These are phyloP conservation scores for Dermatemys mawii DNA, from an alignment of 2,113 vertebrate genomes.

Conservation along the genomic window DNA sequence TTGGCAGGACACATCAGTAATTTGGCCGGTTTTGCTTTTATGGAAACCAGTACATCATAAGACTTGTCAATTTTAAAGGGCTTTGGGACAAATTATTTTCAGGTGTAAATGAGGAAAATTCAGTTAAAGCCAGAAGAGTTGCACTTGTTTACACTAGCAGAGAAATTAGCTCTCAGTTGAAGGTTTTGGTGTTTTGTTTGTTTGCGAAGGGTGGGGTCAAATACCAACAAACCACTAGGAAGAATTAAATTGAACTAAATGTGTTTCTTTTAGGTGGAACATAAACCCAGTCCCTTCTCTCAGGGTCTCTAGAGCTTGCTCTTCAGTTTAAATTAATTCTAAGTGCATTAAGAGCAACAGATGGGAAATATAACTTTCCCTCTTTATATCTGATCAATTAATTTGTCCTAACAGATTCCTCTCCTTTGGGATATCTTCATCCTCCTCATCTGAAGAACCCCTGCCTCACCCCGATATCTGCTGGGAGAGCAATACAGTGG, in stretches of 20 bases:
- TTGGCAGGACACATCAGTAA: not conserved
- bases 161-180: not conserved
- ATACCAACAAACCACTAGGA: not conserved
- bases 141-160: not conserved
- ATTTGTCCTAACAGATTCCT: slow-evolving; percentile 3
- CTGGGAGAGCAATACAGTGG: too few species aligned
- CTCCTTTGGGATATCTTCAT: slow-evolving; percentile 5
- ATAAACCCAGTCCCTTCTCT: not conserved
- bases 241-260: not conserved
- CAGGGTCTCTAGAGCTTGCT: not conserved
- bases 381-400: not conserved
- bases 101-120: not conserved
- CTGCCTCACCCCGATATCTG: too few species aligned
- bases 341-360: not conserved
- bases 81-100: not conserved
- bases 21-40: not conserved
- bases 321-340: not conserved
- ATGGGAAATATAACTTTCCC: not conserved
- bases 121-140: not conserved
- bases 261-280: not conserved
- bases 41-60: not conserved
- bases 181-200: not conserved
- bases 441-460: not conserved
- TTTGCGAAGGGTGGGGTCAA: not conserved
- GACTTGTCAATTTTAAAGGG: not conserved